A percentile compares a stretch with the other conserved stretches of the same genome.
These are phyloP conservation scores for Nemoura dubitans DNA, from an alignment of 2,888 invertebrate genomes.

Conservation along the genomic window DNA sequence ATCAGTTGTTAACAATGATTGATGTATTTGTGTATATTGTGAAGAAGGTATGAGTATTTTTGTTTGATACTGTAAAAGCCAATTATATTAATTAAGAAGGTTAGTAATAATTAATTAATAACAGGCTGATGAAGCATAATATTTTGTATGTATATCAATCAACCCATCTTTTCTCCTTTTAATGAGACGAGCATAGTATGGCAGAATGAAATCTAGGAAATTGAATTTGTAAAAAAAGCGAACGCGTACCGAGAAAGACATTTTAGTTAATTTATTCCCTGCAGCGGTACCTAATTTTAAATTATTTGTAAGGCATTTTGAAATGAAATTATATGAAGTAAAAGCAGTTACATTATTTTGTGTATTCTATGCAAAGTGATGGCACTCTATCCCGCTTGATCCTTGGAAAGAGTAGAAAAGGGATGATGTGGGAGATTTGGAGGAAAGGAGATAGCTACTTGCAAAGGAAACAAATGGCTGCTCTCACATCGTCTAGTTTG, in stretches of 20 bases:
- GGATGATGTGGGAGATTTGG: too few species aligned
- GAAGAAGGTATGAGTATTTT: constrained; percentile 3
- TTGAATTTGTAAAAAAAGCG: not conserved
- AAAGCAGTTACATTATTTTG: not conserved
- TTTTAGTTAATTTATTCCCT: constrained; percentile 7
- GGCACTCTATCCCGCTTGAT: not conserved
- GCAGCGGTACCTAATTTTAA: not conserved
- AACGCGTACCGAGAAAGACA: not conserved
- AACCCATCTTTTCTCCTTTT: not conserved
- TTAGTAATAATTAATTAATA: not conserved
- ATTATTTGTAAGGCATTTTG: not conserved
- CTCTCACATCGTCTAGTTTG: too few species aligned
- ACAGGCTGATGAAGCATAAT: not conserved
- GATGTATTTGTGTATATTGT: constrained; percentile 1
- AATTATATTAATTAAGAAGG: not conserved
- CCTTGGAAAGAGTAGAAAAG: not conserved
- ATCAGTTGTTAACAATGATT: not conserved
- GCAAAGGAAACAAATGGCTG: too few species aligned
- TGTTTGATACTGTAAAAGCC: constrained; percentile 12
- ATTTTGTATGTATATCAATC: not conserved
- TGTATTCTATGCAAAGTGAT: not conserved
- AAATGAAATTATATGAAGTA: not conserved
- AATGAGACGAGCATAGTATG: not conserved
- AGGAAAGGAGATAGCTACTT: not conserved
- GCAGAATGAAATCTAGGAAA: not conserved